A percentile compares a stretch with the other conserved stretches of the same genome.
phyloP scores from a whole-genome alignment of 2,888 invertebrate genomes.

The Coenonympha arcania region DNA sequence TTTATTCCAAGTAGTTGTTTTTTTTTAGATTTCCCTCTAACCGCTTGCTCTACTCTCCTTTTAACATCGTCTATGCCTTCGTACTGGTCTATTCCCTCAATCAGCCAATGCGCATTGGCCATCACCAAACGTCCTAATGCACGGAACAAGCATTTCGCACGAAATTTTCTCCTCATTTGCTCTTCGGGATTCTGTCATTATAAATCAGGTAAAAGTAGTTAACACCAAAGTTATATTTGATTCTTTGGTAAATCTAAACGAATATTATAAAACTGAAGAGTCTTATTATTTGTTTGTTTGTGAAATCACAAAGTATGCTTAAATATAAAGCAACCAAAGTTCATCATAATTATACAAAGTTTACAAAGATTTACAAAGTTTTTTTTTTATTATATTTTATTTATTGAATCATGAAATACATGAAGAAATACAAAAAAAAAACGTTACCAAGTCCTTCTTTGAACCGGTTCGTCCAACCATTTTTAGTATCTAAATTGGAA shows the following conservation, averaged over 20 bases:
- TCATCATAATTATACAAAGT: no score
- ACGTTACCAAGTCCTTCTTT: constrained; percentile 3
- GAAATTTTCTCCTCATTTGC: constrained; percentile 51
- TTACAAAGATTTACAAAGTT: no score
- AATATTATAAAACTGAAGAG: not conserved
- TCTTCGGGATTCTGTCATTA: constrained; percentile 53
- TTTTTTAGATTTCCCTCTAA: constrained; percentile 63
- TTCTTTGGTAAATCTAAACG: not conserved
- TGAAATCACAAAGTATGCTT: no score
- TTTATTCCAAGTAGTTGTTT: constrained; percentile 64
- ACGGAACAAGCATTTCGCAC: constrained; percentile 71
- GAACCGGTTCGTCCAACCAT: constrained; percentile 1
- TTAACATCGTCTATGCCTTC: constrained; percentile 70
- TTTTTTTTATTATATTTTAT: no score
- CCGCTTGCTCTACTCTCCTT: constrained; percentile 72
- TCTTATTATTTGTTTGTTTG: no score
- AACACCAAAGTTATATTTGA: no score
- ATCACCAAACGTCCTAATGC: constrained; percentile 73
- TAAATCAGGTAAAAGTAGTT: not conserved
- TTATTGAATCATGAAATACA: no score
- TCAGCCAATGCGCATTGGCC: constrained; percentile 74
- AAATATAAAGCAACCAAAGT: no score
- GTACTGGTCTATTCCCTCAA: constrained; percentile 64
- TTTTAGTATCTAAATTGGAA: not conserved
- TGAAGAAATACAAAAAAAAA: not conserved